Percentiles rank a stretch among this genome's conserved stretches.
Evolutionary conservation across 1,140 invertebrate genomes (phyloP).

Genomic region (Charaxes varanes): DNA sequence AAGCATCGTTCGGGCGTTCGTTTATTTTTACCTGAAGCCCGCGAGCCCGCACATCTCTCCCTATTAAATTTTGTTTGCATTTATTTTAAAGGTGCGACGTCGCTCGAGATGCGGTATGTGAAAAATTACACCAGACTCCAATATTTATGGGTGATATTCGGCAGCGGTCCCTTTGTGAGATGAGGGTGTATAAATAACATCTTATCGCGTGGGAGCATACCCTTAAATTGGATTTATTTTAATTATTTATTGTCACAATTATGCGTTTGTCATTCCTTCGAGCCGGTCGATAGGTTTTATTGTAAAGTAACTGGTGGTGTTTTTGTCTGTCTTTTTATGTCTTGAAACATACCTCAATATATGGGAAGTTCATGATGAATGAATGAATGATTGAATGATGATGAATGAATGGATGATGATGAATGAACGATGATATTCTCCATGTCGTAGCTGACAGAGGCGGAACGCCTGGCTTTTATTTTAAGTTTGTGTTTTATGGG

Average conservation of each 20-base stretch:
- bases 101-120: constrained; percentile 70
- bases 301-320: no score
- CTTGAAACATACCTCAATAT: no score
- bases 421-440: no score
- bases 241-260: constrained; percentile 64
- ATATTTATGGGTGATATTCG: constrained; percentile 74
- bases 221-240: constrained; percentile 72
- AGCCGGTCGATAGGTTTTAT: no score
- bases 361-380: no score
- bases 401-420: no score
- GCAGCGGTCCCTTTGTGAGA: constrained; percentile 71
- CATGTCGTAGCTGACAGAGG: no score
- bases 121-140: constrained; percentile 74
- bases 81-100: constrained; percentile 74
- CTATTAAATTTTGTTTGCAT: constrained; percentile 74
- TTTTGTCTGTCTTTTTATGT: no score
- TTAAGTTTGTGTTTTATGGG: no score
- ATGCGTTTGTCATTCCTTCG: constrained; percentile 24
- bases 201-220: constrained; percentile 71
- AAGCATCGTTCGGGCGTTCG: constrained; percentile 51
- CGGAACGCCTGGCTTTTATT: no score
- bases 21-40: constrained; percentile 71
- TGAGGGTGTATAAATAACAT: constrained; percentile 72
- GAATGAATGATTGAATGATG: no score
- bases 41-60: constrained; percentile 72